Evolutionary conservation across 2,797 vertebrate genomes (phyloP).

Genomic region (Babyrousa celebensis): DNA sequence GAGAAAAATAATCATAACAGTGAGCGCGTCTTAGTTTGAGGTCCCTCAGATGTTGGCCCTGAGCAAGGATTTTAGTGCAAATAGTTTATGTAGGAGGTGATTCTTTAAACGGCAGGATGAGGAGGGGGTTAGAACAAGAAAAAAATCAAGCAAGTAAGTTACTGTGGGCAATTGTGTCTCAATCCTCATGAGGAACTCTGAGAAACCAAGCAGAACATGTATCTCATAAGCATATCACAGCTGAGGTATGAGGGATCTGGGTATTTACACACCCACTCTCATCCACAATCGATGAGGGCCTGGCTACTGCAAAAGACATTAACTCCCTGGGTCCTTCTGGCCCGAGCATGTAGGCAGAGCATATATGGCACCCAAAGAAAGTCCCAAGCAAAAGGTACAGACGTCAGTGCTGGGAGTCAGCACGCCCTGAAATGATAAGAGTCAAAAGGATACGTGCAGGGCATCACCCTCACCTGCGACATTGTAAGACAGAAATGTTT

Average conservation of each 20-base stretch:
- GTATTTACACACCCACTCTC: neutral
- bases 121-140: no score
- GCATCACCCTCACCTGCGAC: neutral
- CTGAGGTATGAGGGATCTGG: neutral
- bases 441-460: neutral
- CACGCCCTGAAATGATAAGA: neutral
- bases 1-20: no score
- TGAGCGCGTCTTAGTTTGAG: no score
- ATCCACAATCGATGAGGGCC: neutral
- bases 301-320: neutral
- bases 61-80: no score
- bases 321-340: neutral
- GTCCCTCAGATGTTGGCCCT: no score
- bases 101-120: no score
- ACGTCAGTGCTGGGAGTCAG: neutral
- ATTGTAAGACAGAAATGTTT: neutral
- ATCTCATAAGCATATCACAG: no score
- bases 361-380: neutral
- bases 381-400: neutral
- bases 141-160: no score
- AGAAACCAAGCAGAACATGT: no score
- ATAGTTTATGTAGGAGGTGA: no score
- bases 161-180: no score
- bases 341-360: neutral
- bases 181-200: no score